Evolutionary conservation across 1,140 invertebrate genomes (phyloP), one percentile per base, ranked within the genome.

Genomic region (Drosophila kurseongensis): DNA sequence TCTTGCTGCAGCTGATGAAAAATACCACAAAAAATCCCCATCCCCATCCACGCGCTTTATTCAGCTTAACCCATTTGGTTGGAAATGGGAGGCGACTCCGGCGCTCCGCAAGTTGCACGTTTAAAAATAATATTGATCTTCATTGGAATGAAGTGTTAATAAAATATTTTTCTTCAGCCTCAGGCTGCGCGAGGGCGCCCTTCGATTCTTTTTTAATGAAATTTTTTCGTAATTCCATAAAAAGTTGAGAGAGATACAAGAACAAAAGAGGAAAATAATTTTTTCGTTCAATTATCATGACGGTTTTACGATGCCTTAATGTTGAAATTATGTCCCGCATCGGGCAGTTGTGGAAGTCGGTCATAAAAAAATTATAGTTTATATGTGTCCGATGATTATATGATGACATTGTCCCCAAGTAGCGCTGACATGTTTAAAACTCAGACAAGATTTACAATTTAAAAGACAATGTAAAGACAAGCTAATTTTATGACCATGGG

Each of bases 41-140:
- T 44, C 12, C 16, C 23, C 52, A 41, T 12, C 7, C 14, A 0
- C 40, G n/a, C 27, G n/a, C 14, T 16, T 12, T 44, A 16, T 35
- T 58, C 36, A 13, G 9, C 40, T 38, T 16, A 71, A 74, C 75
- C 69, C 65, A 32, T 77, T 50, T n/a, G 10, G 18, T 13, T 48
- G 23, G 14, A 58, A 55, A 14, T 51, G 29, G 1, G 71, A 52
- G 14, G 9, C 16, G 32, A 4, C 66, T 38, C 55, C 67, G 83
- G 79, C 79, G 83, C 83, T 86, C 54, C 51, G 45, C 38, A 32
- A 57, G 48, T 58, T 48, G 66, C 50, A 71, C 71, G 75, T 61
- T 81, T 88, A 88, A 88, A 88, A 83, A 89, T 89, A 88, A 88
- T 88, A 88, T 89, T 89, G 83, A 88, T 88, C 84, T 88, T 88